phyloP scores from a whole-genome alignment of 2,797 vertebrate genomes.

The Amblyopsis hoosieri region DNA sequence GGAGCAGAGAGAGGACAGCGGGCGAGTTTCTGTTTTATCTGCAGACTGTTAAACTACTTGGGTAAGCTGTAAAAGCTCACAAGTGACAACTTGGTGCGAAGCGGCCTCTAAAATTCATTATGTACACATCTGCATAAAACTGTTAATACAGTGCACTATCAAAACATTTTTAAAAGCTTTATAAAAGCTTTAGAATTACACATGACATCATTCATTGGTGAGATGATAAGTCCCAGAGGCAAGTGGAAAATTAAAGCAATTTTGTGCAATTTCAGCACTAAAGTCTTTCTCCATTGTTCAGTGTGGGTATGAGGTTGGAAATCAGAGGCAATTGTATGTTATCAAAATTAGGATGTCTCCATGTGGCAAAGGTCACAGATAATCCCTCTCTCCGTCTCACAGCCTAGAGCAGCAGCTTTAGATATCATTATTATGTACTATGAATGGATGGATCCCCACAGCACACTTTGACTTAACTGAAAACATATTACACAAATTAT shows the following conservation, averaged over 20 bases:
- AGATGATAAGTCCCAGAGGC: slow-evolving; percentile 50
- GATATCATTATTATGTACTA: not conserved
- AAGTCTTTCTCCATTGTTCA: slow-evolving; percentile 45
- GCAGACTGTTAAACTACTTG: slow-evolving; percentile 49
- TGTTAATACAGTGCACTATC: slow-evolving; percentile 35
- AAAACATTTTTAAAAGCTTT: slow-evolving; percentile 40
- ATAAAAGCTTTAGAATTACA: slow-evolving; percentile 51
- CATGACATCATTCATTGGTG: slow-evolving; percentile 62
- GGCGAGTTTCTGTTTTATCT: slow-evolving; percentile 47
- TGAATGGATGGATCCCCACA: not conserved
- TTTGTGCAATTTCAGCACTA: slow-evolving; percentile 45
- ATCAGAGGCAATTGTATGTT: slow-evolving; percentile 15
- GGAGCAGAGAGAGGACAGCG: slow-evolving; percentile 26
- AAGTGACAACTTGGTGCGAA: slow-evolving; percentile 36
- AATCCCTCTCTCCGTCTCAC: slow-evolving; percentile 29
- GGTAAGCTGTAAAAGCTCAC: slow-evolving; percentile 47
- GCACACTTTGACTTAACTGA: not conserved
- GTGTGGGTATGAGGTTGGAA: slow-evolving; percentile 29
- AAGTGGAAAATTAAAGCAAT: slow-evolving; percentile 62
- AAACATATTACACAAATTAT: no score
- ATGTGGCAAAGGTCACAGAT: slow-evolving; percentile 22
- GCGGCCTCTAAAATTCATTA: slow-evolving; percentile 55
- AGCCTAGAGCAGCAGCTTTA: slow-evolving; percentile 17
- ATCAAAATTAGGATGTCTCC: slow-evolving; percentile 35
- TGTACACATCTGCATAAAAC: slow-evolving; percentile 42